Evolutionary conservation across 1,140 invertebrate genomes (phyloP).

Genomic region (Cephus cinctus): DNA sequence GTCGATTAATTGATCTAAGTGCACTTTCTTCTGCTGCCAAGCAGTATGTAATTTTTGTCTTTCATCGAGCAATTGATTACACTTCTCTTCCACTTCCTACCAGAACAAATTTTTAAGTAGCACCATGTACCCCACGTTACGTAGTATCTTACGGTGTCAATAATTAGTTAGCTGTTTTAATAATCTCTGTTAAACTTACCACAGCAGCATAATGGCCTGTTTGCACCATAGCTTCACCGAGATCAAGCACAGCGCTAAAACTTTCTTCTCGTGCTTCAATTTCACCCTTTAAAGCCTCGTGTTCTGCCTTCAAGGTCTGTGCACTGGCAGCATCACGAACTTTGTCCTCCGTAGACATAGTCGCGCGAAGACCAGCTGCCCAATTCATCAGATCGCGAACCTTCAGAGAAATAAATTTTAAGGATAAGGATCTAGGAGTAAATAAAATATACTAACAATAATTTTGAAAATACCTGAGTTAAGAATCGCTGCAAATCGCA

Average conservation of each 20-base stretch:
- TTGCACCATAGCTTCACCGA: slow-evolving; percentile 82
- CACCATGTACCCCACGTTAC: not conserved
- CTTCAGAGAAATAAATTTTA: slow-evolving; percentile 43
- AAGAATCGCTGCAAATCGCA: slow-evolving; percentile 88
- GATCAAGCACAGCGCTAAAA: slow-evolving; percentile 76
- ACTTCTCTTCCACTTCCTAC: slow-evolving; percentile 78
- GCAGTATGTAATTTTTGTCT: slow-evolving; percentile 75
- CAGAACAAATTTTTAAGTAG: slow-evolving; percentile 4
- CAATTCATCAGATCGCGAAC: slow-evolving; percentile 88
- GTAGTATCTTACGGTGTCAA: not conserved
- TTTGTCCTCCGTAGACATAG: slow-evolving; percentile 81
- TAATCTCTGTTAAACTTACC: slow-evolving; percentile 33
- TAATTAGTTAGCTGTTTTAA: not conserved
- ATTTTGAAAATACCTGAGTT: slow-evolving; percentile 49
- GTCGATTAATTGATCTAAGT: slow-evolving; percentile 92
- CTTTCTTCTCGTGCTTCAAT: slow-evolving; percentile 91
- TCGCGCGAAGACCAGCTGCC: slow-evolving; percentile 75
- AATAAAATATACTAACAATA: slow-evolving; percentile 6
- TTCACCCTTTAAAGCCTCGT: slow-evolving; percentile 90
- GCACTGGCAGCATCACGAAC: slow-evolving; percentile 85
- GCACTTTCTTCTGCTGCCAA: slow-evolving; percentile 88
- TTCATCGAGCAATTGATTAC: slow-evolving; percentile 74
- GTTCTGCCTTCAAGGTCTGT: slow-evolving; percentile 83
- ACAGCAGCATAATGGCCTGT: slow-evolving; percentile 79
- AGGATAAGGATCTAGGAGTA: slow-evolving; percentile 5